Base-by-base conservation (phyloP, 2,797 vertebrate genomes). In the Aselliscus stoliczkanus region DNA sequence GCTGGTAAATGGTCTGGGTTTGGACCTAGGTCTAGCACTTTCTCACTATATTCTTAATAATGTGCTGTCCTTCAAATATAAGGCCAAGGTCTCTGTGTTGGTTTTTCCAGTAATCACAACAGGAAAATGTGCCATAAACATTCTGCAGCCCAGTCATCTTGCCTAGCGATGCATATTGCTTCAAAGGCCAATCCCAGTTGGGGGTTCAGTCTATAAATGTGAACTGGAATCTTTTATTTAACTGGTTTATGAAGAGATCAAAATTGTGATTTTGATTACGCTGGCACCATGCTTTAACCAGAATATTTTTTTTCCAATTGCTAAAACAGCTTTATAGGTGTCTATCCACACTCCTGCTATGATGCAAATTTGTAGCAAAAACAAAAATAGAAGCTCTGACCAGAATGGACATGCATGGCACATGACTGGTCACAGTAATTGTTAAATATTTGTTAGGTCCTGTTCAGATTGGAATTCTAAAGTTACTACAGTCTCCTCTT, bases 211-310 rank as follows among this genome's bases (percentile, higher is more conserved):
- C 87, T 91, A 11, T 79, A 93, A 93, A 94, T 44, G 17, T 37
- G 80, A 96, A 91, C 37, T 80, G 17, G 27, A 83, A 39, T 73
- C 27, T 93, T 65, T 76, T 73, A 62, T 93, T 95, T 87, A 85
- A 92, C 34, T 73, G 58, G 27, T 29, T 7, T 80, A 27, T 52
- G 5, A 52, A 5, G 54, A 90, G 47, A 82, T 81, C 50, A 91
- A 83, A 94, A 58, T 17, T 56, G 15, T 83, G 47, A 84, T 52
- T n/a, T 14, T 69, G 65, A 58, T 75, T 89, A 90, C 31, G 67
- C 20, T 67, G 60, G 20, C 11, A 52, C 29, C 37, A 29, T 29
- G n/a, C 21, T 93, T 77, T 75, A 82, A 27, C n/a, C 44, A 62
- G 39, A 56, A 31, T 58, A n/a, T 69, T 73, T 76, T 85, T 92